These are phyloP conservation scores for Plagiodera versicolora DNA, from an alignment of 2,888 invertebrate species.

Conservation along the genomic window DNA sequence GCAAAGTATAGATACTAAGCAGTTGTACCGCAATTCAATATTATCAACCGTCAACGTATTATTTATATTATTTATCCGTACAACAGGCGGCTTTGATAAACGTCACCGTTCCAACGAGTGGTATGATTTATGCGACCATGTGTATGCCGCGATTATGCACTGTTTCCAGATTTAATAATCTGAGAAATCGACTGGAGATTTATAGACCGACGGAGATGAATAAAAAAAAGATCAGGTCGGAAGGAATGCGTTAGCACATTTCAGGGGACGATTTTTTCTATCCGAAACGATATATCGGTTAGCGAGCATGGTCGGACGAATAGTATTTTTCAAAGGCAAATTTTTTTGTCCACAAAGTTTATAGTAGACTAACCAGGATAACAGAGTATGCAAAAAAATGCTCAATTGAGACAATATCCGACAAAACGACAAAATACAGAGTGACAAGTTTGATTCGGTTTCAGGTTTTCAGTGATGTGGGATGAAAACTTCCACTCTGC, in stretches of 20 bases:
- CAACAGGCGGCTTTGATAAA: slow-evolving; percentile 43
- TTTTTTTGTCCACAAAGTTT: too few species aligned
- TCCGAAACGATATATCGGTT: not conserved
- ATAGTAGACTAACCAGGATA: too few species aligned
- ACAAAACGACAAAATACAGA: too few species aligned
- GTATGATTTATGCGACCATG: slow-evolving; percentile 50
- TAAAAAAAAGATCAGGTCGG: slow-evolving; percentile 18
- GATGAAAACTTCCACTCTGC: too few species aligned
- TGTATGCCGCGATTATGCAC: slow-evolving; percentile 52
- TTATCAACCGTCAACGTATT: slow-evolving; percentile 45
- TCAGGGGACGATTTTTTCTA: slow-evolving; percentile 21
- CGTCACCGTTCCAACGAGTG: slow-evolving; percentile 41
- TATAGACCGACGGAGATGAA: slow-evolving; percentile 39
- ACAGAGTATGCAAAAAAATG: too few species aligned
- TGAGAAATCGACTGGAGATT: slow-evolving; percentile 53
- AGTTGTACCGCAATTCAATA: slow-evolving; percentile 35
- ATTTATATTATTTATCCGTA: slow-evolving; percentile 1
- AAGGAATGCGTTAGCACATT: slow-evolving; percentile 42
- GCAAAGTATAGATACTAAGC: too few species aligned
- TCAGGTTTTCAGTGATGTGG: too few species aligned
- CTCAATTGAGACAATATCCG: too few species aligned
- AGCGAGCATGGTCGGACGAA: slow-evolving; percentile 2
- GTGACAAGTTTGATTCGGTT: too few species aligned
- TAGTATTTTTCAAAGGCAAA: too few species aligned
- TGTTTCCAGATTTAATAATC: slow-evolving; percentile 53